Evolutionary conservation across 2,113 vertebrate genomes (phyloP).

Genomic region (Sebastes fasciatus): DNA sequence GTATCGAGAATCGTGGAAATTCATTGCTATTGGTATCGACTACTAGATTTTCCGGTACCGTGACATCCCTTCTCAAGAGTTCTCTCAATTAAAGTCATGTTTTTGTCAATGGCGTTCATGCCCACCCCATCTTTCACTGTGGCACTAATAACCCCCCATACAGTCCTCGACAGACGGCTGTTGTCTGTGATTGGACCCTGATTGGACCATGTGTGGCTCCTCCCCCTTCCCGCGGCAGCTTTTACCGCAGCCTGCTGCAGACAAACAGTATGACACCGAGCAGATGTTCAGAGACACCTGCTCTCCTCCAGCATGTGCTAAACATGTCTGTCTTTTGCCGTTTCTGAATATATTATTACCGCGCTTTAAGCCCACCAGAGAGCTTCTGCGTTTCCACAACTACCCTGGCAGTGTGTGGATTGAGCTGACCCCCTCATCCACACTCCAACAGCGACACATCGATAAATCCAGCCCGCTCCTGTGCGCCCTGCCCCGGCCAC

Average conservation of each 20-base stretch:
- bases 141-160: slow-evolving; percentile 36
- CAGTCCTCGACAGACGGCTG: neutral
- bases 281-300: slow-evolving; percentile 43
- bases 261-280: neutral
- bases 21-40: no score
- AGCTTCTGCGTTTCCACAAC: slow-evolving; percentile 11
- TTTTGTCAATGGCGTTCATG: neutral
- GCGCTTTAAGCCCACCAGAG: neutral
- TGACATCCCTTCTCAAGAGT: neutral
- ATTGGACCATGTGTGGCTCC: slow-evolving; percentile 57
- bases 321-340: neutral
- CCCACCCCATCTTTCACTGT: neutral
- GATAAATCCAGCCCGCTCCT: neutral
- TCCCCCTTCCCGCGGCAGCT: slow-evolving; percentile 51
- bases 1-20: no score
- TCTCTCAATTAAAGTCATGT: neutral
- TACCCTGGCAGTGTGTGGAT: neutral
- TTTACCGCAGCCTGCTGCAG: slow-evolving; percentile 71
- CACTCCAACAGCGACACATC: neutral
- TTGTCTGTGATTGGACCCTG: slow-evolving; percentile 44
- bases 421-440: neutral
- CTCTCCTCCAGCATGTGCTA: neutral
- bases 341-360: neutral
- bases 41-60: no score
- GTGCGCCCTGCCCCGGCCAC: slow-evolving; percentile 6